Percentiles rank a stretch among this genome's conserved stretches.
These are phyloP conservation scores for Vanessa tameamea DNA, from an alignment of 1,140 invertebrate genomes.

Conservation along the genomic window DNA sequence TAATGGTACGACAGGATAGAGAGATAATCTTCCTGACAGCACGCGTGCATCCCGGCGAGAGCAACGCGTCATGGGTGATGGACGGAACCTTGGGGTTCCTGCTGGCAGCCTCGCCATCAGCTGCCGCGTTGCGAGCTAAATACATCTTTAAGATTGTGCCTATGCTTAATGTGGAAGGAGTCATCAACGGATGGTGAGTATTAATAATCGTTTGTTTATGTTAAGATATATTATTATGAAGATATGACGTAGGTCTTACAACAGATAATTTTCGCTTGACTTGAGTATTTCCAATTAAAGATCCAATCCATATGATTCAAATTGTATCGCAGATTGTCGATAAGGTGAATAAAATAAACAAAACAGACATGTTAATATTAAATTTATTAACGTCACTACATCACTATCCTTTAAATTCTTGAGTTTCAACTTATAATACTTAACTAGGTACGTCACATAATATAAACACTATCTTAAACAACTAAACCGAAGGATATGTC, in stretches of 20 bases:
- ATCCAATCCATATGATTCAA: no score
- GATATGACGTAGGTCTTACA: no score
- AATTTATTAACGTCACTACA: slow-evolving; percentile 77
- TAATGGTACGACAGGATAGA: slow-evolving; percentile 78
- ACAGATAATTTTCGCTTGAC: no score
- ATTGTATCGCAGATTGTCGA: no score
- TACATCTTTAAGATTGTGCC: slow-evolving; percentile 94
- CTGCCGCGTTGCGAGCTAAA: slow-evolving; percentile 83
- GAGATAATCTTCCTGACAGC: slow-evolving; percentile 89
- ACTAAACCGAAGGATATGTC: slow-evolving; percentile 75
- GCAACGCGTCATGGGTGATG: slow-evolving; percentile 95
- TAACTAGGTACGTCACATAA: slow-evolving; percentile 75
- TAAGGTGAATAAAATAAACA: slow-evolving; percentile 42
- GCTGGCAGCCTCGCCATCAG: slow-evolving; percentile 82
- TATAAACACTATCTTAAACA: slow-evolving; percentile 75
- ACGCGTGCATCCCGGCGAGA: slow-evolving; percentile 94
- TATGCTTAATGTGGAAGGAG: slow-evolving; percentile 94
- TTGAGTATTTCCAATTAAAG: no score
- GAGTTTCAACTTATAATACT: slow-evolving; percentile 76
- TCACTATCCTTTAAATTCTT: slow-evolving; percentile 77
- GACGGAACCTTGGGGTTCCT: slow-evolving; percentile 89
- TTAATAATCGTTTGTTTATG: no score
- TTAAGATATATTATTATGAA: no score
- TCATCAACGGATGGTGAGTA: slow-evolving; percentile 93
- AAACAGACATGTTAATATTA: slow-evolving; percentile 52